Evolutionary conservation across 1,140 invertebrate genomes (phyloP).

Genomic region (Physella acuta): DNA sequence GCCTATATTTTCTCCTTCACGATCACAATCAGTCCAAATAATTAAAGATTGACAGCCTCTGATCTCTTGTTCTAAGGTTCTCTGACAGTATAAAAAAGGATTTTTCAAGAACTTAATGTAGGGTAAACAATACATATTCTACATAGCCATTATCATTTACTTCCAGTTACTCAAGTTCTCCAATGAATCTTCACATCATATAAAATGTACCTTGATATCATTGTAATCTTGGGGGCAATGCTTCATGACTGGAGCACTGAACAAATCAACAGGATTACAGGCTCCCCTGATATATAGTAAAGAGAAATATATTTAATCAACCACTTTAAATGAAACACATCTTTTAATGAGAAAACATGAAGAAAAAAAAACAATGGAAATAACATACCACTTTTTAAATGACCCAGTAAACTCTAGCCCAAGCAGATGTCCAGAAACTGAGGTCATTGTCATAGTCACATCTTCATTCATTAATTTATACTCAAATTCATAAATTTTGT

Average conservation of each 20-base stretch:
- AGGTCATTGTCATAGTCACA: constrained; percentile 92
- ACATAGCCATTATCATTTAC: too few relatives aligned
- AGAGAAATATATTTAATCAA: too few relatives aligned
- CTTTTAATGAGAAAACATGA: background rate
- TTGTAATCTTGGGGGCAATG: constrained; percentile 72
- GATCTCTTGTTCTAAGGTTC: constrained; percentile 81
- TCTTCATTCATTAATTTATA: constrained; percentile 66
- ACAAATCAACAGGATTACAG: constrained; percentile 82
- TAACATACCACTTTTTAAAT: constrained; percentile 15
- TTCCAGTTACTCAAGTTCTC: too few relatives aligned
- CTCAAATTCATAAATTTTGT: constrained; percentile 97
- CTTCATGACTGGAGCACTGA: constrained; percentile 87
- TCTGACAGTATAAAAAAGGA: constrained; percentile 58
- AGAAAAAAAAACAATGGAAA: background rate
- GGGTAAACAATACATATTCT: too few relatives aligned
- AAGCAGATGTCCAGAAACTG: constrained; percentile 94
- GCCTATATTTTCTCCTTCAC: constrained; percentile 99
- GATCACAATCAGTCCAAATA: constrained; percentile 99
- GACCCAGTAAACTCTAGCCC: constrained; percentile 73
- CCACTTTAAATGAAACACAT: too few relatives aligned
- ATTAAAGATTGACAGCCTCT: constrained; percentile 78
- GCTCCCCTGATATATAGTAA: constrained; percentile 63
- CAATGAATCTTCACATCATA: too few relatives aligned
- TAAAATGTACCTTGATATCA: constrained; percentile 79
- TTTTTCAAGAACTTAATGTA: too few relatives aligned